These are phyloP conservation scores for Salvator merianae DNA, from an alignment of 2,113 vertebrate genomes.

Conservation along the genomic window DNA sequence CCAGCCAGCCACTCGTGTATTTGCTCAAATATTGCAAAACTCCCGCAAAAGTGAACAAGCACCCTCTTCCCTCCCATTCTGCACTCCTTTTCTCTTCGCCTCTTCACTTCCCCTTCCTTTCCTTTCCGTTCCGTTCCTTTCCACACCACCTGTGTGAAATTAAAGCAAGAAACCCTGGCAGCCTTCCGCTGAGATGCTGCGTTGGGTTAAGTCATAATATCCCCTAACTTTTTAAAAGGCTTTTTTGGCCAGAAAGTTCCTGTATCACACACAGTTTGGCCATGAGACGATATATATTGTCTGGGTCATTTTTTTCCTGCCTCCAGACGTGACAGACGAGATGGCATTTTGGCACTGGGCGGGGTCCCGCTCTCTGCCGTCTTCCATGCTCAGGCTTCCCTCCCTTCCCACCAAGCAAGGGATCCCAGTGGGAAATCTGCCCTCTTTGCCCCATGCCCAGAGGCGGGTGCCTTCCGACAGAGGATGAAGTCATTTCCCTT, in stretches of 20 bases:
- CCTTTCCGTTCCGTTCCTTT: background rate
- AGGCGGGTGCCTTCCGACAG: background rate
- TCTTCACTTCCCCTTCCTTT: background rate
- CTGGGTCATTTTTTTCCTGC: background rate
- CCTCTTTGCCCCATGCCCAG: background rate
- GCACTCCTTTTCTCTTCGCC: background rate
- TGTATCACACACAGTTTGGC: background rate
- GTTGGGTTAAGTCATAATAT: background rate
- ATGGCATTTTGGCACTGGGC: background rate
- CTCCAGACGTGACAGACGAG: background rate
- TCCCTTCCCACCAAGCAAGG: background rate
- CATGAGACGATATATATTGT: no score
- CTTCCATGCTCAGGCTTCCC: background rate
- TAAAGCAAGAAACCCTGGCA: background rate
- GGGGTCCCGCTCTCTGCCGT: background rate
- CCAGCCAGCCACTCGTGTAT: no score
- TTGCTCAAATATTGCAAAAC: no score
- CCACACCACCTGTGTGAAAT: background rate
- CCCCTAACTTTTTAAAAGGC: background rate
- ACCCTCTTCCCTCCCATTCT: background rate
- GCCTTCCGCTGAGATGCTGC: background rate
- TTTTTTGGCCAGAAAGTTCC: no score
- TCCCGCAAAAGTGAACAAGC: background rate
- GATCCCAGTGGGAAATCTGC: background rate
- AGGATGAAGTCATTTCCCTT: slow-evolving; percentile 27